Evolutionary conservation across 1,140 invertebrate species (phyloP).

Genomic region (Pygmarrhopalites habei): DNA sequence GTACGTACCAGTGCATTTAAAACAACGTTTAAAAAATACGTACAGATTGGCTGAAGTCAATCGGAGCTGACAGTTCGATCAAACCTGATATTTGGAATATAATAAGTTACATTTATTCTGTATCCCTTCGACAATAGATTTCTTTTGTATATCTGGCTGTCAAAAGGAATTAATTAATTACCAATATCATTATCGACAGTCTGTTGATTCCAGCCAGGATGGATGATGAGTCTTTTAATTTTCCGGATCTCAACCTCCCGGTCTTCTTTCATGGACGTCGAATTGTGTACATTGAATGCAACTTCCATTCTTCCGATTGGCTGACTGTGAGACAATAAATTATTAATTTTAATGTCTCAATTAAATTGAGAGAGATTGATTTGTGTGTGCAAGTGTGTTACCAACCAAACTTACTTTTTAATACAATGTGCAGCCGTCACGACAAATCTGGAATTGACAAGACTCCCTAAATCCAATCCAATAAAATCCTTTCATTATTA

Average conservation of each 20-base stretch:
- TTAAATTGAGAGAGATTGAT: neutral
- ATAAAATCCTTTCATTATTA: too few relatives aligned
- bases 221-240: slow-evolving; percentile 1
- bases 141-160: too few relatives aligned
- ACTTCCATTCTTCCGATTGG: neutral
- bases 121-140: too few relatives aligned
- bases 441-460: slow-evolving; percentile 10
- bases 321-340: neutral
- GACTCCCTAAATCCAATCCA: too few relatives aligned
- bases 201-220: neutral
- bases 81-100: too few relatives aligned
- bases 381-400: neutral
- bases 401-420: neutral
- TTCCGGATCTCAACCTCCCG: neutral
- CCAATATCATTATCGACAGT: slow-evolving; percentile 16
- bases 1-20: too few relatives aligned
- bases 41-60: neutral
- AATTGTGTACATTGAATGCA: slow-evolving; percentile 6
- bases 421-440: slow-evolving; percentile 18
- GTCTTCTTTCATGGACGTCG: neutral
- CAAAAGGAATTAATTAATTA: too few relatives aligned
- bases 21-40: too few relatives aligned
- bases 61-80: slow-evolving; percentile 1
- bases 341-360: neutral
- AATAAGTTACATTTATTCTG: too few relatives aligned